These are phyloP conservation scores for Cerastis rubricosa DNA, from an alignment of 2,888 invertebrate species.

Conservation along the genomic window DNA sequence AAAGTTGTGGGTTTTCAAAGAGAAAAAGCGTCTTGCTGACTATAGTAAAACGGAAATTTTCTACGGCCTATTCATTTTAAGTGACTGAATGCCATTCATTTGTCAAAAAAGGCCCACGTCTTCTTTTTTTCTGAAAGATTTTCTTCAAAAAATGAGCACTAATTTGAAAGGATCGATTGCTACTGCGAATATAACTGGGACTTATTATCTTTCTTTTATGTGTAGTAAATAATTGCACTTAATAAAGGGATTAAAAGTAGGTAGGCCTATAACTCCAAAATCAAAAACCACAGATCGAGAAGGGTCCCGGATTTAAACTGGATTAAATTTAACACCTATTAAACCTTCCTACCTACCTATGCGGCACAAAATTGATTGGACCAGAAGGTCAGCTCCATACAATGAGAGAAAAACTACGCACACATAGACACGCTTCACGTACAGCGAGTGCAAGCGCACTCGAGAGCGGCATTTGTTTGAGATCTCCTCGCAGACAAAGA, in stretches of 20 bases:
- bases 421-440: not conserved
- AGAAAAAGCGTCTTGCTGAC: not conserved
- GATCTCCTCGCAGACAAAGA: not conserved
- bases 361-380: not conserved
- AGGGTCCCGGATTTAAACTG: conserved; percentile 26
- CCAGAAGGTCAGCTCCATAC: conserved; percentile 14
- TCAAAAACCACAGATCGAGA: conserved; percentile 35
- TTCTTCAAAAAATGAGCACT: not conserved
- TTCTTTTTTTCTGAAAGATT: not conserved
- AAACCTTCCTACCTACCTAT: conserved; percentile 12
- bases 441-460: not conserved
- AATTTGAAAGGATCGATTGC: not conserved
- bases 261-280: conserved; percentile 3
- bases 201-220: not conserved
- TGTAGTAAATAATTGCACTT: not conserved
- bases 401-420: not conserved
- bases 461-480: not conserved
- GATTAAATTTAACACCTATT: conserved; percentile 44
- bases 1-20: not conserved
- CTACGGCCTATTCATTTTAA: not conserved
- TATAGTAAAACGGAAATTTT: not conserved
- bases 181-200: not conserved
- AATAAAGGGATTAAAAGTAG: not conserved
- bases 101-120: not conserved
- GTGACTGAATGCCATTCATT: not conserved